A percentile compares a stretch with the other conserved stretches of the same genome.
Conservation (phyloP, 2,888 invertebrate genomes). For the Spicauda simplicius region DNA sequence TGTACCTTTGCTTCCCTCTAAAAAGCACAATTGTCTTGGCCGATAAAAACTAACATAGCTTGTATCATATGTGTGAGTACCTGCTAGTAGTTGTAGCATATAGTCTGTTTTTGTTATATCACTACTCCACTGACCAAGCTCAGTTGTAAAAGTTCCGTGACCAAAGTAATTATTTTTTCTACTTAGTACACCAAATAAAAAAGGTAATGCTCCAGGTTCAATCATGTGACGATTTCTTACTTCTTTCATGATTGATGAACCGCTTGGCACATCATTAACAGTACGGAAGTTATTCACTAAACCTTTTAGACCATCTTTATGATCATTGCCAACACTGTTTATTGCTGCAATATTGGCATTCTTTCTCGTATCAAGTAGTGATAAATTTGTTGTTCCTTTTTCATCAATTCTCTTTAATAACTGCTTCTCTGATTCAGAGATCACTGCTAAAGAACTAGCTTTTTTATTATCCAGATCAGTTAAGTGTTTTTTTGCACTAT, state of each 20-base stretch:
- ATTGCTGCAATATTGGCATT: constrained; percentile 15
- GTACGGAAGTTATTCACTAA: constrained; percentile 2
- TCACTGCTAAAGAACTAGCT: constrained; percentile 12
- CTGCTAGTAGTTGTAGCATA: constrained; percentile 11
- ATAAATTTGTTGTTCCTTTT: constrained; percentile 12
- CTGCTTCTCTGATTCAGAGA: constrained; percentile 12
- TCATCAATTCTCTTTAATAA: constrained; percentile 12
- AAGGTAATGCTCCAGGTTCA: constrained; percentile 8
- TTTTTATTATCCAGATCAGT: constrained; percentile 12
- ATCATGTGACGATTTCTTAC: constrained; percentile 3
- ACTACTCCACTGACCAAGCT: constrained; percentile 9
- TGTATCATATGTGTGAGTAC: constrained; percentile 3
- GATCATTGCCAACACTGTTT: constrained; percentile 2
- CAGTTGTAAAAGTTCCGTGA: constrained; percentile 7
- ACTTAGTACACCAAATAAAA: constrained; percentile 7
- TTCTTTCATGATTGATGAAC: constrained; percentile 5
- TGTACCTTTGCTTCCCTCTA: constrained; percentile 9
- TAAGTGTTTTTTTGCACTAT: constrained; percentile 12
- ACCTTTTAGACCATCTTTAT: constrained; percentile 14
- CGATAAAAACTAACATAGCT: constrained; percentile 7
- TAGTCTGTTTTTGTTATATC: constrained; percentile 9
- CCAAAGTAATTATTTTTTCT: constrained; percentile 11
- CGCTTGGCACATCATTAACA: constrained; percentile 4
- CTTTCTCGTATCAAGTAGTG: constrained; percentile 13
- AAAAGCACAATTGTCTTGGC: constrained; percentile 2